Percentiles rank a stretch among this genome's conserved stretches.
phyloP scores from a whole-genome alignment of 2,113 vertebrate genomes.

The Channa maculata region DNA sequence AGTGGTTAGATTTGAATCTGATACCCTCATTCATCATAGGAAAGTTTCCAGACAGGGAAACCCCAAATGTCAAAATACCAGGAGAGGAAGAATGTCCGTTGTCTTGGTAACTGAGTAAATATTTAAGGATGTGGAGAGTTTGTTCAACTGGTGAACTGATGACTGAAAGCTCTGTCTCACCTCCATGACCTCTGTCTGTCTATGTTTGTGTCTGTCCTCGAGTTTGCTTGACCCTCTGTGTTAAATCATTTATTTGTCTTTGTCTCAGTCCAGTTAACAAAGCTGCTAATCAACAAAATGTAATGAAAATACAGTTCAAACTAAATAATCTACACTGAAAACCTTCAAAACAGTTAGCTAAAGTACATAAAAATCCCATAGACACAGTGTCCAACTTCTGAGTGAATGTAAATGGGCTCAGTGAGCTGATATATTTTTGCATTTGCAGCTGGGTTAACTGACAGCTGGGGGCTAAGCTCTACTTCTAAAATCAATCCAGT shows the following conservation, averaged over 20 bases:
- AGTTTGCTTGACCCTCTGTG: neutral
- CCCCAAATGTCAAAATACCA: slow-evolving; percentile 44
- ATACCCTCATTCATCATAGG: slow-evolving; percentile 39
- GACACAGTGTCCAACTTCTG: too few relatives aligned
- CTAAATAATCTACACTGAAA: too few relatives aligned
- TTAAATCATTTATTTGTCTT: neutral
- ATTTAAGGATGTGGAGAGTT: slow-evolving; percentile 52
- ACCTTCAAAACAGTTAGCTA: too few relatives aligned
- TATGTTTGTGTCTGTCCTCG: slow-evolving; percentile 1
- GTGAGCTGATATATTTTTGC: too few relatives aligned
- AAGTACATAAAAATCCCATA: too few relatives aligned
- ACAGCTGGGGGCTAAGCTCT: too few relatives aligned
- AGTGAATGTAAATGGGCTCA: too few relatives aligned
- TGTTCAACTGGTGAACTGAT: slow-evolving; percentile 43
- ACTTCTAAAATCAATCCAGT: too few relatives aligned
- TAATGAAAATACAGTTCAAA: too few relatives aligned
- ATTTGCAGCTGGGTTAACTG: too few relatives aligned
- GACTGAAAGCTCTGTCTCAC: slow-evolving; percentile 19
- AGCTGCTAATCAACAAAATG: too few relatives aligned
- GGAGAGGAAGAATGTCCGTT: slow-evolving; percentile 47
- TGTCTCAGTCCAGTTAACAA: neutral
- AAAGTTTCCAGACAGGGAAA: slow-evolving; percentile 56
- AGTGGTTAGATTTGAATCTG: slow-evolving; percentile 36
- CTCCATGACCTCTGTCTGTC: slow-evolving; percentile 31
- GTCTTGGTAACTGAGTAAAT: slow-evolving; percentile 59